These are phyloP conservation scores for Maniola hyperantus DNA, from an alignment of 2,888 invertebrate genomes.

Conservation along the genomic window DNA sequence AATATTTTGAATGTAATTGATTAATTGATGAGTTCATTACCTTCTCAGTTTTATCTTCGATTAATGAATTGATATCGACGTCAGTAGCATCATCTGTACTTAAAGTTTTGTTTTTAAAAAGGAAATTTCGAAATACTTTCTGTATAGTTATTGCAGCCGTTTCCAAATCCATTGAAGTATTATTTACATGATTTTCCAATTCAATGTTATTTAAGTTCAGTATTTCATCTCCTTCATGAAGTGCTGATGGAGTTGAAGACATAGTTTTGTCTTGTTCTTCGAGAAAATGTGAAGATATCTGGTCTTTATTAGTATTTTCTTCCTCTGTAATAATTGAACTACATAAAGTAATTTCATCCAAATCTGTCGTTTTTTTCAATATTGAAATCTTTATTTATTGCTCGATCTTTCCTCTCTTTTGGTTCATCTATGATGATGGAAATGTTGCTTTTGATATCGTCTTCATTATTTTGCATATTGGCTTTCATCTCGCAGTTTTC, in stretches of 20 bases:
- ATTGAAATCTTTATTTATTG: not conserved
- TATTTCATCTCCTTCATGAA: conserved; percentile 21
- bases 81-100: conserved; percentile 66
- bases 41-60: conserved; percentile 40
- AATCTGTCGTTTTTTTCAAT: not conserved
- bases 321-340: not conserved
- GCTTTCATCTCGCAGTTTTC: not conserved
- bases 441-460: not conserved
- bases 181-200: conserved; percentile 38
- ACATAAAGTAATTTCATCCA: not conserved
- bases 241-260: not conserved
- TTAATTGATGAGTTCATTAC: conserved; percentile 29
- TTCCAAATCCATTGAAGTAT: conserved; percentile 72
- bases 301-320: not conserved
- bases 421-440: not conserved
- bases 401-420: not conserved
- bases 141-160: conserved; percentile 82
- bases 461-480: not conserved
- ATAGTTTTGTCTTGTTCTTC: not conserved
- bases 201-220: conserved; percentile 15
- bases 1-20: not conserved
- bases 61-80: conserved; percentile 50
- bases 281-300: not conserved
- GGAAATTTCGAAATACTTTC: conserved; percentile 78
- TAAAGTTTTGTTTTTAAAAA: conserved; percentile 72